A percentile compares a stretch with the other conserved stretches of the same genome.
These are phyloP conservation scores for Microctonus aethiopoides DNA, from an alignment of 2,888 invertebrate species.

Conservation along the genomic window DNA sequence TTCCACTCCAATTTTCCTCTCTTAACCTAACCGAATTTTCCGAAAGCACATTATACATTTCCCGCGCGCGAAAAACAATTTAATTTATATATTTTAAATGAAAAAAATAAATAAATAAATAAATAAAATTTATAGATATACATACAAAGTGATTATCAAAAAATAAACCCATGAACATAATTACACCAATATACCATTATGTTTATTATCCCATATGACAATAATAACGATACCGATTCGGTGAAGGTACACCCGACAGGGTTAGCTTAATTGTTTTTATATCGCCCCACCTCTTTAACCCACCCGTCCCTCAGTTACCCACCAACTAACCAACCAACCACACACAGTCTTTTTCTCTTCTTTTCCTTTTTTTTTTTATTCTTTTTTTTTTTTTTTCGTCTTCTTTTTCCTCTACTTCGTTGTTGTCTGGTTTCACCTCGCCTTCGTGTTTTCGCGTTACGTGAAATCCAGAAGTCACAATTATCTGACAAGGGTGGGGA, in stretches of 20 bases:
- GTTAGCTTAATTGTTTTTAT: slow-evolving; percentile 1
- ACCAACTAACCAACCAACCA: neutral
- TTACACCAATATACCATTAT: neutral
- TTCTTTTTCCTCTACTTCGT: neutral
- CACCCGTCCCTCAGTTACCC: neutral
- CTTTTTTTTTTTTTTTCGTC: neutral
- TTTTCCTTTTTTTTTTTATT: neutral
- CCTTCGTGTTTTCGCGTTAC: neutral
- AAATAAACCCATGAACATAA: too few species aligned
- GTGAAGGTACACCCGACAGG: slow-evolving; percentile 7
- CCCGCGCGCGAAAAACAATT: neutral
- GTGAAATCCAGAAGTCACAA: neutral
- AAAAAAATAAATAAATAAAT: slow-evolving; percentile 7
- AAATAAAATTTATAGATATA: too few species aligned
- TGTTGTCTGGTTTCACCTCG: neutral
- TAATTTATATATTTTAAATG: neutral
- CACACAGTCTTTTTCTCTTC: neutral
- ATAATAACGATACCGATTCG: neutral
- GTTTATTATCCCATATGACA: neutral
- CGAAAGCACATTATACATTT: neutral
- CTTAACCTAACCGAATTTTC: slow-evolving; percentile 5
- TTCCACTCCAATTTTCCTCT: slow-evolving; percentile 14
- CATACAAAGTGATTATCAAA: too few species aligned
- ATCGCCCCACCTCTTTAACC: neutral
- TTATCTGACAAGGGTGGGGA: neutral